A percentile compares a stretch with the other conserved stretches of the same genome.
Conservation (phyloP, 1,140 invertebrate species). For the Aphis gossypii region DNA sequence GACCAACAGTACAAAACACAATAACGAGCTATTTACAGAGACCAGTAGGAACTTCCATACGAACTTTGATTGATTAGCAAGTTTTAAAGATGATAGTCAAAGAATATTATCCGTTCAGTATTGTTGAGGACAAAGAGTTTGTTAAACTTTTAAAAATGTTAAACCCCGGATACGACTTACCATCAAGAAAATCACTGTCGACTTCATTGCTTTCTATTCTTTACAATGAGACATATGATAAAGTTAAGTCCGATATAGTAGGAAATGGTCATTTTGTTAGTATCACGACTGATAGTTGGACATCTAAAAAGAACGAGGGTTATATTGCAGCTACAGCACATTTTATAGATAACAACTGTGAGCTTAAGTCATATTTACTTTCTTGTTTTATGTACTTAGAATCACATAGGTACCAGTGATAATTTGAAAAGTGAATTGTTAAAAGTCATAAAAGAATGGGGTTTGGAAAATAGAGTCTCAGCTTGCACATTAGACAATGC, state of each 20-base stretch:
- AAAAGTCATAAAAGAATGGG: neutral
- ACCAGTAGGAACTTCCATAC: neutral
- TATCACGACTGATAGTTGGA: neutral
- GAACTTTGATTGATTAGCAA: neutral
- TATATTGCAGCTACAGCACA: neutral
- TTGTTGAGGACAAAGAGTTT: neutral
- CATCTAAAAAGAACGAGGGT: neutral
- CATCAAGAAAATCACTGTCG: neutral
- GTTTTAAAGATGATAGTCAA: neutral
- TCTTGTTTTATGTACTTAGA: neutral
- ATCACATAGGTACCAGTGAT: neutral
- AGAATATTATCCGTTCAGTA: neutral
- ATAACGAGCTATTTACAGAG: neutral
- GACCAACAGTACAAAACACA: neutral
- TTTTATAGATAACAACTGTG: neutral
- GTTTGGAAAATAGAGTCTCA: neutral
- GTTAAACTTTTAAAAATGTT: neutral
- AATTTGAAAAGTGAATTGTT: constrained; percentile 12
- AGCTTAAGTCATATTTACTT: neutral
- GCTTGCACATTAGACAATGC: neutral
- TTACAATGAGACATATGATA: neutral
- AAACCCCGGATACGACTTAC: neutral
- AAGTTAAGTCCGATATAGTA: neutral
- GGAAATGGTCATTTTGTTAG: neutral
- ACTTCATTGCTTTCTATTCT: neutral